Percentiles rank a stretch among this genome's conserved stretches.
phyloP scores from a whole-genome alignment of 2,113 vertebrate species.

The Steatornis caripensis region DNA sequence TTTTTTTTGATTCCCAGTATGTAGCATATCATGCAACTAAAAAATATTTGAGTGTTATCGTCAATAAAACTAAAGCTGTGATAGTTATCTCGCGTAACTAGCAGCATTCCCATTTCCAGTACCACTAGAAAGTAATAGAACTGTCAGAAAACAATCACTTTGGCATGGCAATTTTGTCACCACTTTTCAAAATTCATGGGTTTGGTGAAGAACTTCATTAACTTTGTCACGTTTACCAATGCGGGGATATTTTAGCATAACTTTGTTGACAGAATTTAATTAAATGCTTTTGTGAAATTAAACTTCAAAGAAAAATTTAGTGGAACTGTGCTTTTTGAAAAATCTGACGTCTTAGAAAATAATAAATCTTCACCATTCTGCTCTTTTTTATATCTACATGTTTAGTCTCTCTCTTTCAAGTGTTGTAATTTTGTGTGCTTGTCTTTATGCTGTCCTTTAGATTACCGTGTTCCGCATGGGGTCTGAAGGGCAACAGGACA shows the following conservation, averaged over 20 bases:
- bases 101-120: neutral
- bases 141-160: neutral
- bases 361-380: neutral
- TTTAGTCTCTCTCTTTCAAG: neutral
- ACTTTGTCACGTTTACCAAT: neutral
- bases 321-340: neutral
- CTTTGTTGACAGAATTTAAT: neutral
- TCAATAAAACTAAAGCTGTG: neutral
- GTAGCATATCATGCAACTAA: neutral
- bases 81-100: neutral
- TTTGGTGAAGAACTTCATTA: neutral
- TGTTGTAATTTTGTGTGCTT: neutral
- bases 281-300: neutral
- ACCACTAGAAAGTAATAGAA: neutral
- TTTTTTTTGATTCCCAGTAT: neutral
- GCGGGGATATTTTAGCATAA: neutral
- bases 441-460: constrained; percentile 61
- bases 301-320: neutral
- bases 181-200: neutral
- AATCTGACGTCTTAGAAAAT: neutral
- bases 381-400: neutral
- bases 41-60: neutral
- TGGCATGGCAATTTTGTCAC: neutral
- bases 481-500: constrained; percentile 92
- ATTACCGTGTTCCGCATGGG: constrained; percentile 98